Conservation (phyloP, 2,797 vertebrate genomes). For the Falco cherrug region DNA sequence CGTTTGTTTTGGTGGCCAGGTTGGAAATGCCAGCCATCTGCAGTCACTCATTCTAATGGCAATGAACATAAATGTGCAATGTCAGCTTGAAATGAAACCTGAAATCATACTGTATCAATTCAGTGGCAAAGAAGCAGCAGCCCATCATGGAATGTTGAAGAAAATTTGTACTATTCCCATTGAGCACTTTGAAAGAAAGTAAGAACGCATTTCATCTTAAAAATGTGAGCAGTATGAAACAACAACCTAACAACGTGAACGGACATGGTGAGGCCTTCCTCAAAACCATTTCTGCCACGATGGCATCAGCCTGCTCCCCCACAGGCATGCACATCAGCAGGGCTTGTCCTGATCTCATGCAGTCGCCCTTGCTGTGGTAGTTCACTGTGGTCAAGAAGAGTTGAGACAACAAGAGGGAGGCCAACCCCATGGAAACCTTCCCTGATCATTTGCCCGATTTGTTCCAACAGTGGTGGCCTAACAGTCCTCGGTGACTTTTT, state of each 20-base stretch:
- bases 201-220: neutral
- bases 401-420: neutral
- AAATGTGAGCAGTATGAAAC: neutral
- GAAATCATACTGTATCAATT: neutral
- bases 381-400: neutral
- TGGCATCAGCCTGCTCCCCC: too few relatives aligned
- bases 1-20: neutral
- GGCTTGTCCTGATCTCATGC: neutral
- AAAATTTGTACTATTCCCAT: neutral
- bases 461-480: neutral
- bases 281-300: accelerated
- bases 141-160: neutral
- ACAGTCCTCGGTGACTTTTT: neutral
- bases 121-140: neutral
- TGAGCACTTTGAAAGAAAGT: neutral
- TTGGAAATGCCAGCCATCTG: neutral
- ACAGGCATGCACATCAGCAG: accelerated
- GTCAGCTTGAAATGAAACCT: neutral
- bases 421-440: neutral
- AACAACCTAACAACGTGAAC: neutral
- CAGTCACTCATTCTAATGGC: neutral
- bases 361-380: neutral
- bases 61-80: neutral
- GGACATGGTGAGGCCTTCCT: neutral
- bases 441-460: too few relatives aligned